These are phyloP conservation scores for Drosophila nigrodunni DNA, from an alignment of 1,140 invertebrate species.

Conservation along the genomic window DNA sequence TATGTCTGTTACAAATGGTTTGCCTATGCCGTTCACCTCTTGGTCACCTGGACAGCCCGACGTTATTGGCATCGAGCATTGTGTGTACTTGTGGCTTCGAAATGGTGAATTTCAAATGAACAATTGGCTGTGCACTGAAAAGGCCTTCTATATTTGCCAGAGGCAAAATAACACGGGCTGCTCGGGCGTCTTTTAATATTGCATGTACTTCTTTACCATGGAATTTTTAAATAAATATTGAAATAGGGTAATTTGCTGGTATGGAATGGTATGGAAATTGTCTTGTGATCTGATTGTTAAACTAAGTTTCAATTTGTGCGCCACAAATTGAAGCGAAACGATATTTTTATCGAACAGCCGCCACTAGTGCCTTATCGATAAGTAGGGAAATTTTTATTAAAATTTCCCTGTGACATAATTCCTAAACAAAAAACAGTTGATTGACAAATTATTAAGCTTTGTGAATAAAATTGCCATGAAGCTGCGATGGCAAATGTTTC, in stretches of 20 bases:
- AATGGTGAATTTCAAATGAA: slow-evolving; percentile 41
- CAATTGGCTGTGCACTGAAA: slow-evolving; percentile 35
- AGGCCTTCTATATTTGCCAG: slow-evolving; percentile 23
- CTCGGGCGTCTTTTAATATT: neutral
- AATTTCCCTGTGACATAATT: slow-evolving; percentile 63
- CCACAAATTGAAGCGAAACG: neutral
- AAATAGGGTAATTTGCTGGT: no score
- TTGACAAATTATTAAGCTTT: neutral
- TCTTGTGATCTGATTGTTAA: no score
- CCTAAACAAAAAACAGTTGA: slow-evolving; percentile 30
- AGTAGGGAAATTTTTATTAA: neutral
- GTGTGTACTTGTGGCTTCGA: slow-evolving; percentile 33
- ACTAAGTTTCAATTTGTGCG: no score
- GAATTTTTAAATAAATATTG: neutral
- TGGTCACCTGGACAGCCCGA: slow-evolving; percentile 46
- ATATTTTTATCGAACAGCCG: neutral
- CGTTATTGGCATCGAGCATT: slow-evolving; percentile 37
- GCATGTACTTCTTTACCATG: neutral
- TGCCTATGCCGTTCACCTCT: slow-evolving; percentile 14
- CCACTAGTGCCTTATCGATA: neutral
- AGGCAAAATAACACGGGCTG: slow-evolving; percentile 14
- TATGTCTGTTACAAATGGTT: slow-evolving; percentile 19
- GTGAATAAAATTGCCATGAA: slow-evolving; percentile 39
- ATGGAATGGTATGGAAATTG: no score
- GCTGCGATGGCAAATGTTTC: slow-evolving; percentile 38